These are phyloP conservation scores for Harpagifer antarcticus DNA, from an alignment of 2,797 vertebrate species.

Conservation along the genomic window DNA sequence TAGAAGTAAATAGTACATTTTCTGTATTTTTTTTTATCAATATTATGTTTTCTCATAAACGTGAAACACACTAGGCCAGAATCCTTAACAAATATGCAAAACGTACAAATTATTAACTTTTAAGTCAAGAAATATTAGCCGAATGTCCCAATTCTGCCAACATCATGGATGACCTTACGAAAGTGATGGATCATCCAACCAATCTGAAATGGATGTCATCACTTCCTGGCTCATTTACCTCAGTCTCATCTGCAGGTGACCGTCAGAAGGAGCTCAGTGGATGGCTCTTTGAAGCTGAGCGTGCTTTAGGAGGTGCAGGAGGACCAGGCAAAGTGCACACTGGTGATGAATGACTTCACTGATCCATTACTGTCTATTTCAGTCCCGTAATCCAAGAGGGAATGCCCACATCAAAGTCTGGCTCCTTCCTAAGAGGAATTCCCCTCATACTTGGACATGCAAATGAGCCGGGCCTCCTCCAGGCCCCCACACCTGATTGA, in stretches of 20 bases:
- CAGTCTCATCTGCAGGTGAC: conserved; percentile 45
- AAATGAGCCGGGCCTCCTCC: conserved; percentile 81
- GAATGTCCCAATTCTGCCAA: conserved; percentile 28
- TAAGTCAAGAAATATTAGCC: not conserved
- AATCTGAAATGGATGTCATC: conserved; percentile 50
- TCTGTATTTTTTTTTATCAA: not conserved
- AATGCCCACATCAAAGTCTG: conserved; percentile 84
- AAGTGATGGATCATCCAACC: conserved; percentile 39
- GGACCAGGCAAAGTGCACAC: conserved; percentile 67
- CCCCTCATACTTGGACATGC: conserved; percentile 85
- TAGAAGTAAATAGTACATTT: not conserved
- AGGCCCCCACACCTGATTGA: conserved; percentile 86
- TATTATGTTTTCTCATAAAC: not conserved
- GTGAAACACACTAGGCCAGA: not conserved
- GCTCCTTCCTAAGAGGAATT: conserved; percentile 81
- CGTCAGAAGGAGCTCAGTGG: conserved; percentile 60
- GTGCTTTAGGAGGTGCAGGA: conserved; percentile 80
- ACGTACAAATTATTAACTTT: not conserved
- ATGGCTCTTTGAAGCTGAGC: conserved; percentile 75
- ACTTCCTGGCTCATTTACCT: conserved; percentile 53
- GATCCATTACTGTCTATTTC: conserved; percentile 86
- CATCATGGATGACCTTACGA: conserved; percentile 18
- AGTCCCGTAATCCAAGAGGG: conserved; percentile 81
- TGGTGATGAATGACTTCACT: conserved; percentile 83
- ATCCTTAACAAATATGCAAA: no score